Base-by-base conservation (phyloP, 2,888 invertebrate genomes). In the Ophioninae sp. region DNA sequence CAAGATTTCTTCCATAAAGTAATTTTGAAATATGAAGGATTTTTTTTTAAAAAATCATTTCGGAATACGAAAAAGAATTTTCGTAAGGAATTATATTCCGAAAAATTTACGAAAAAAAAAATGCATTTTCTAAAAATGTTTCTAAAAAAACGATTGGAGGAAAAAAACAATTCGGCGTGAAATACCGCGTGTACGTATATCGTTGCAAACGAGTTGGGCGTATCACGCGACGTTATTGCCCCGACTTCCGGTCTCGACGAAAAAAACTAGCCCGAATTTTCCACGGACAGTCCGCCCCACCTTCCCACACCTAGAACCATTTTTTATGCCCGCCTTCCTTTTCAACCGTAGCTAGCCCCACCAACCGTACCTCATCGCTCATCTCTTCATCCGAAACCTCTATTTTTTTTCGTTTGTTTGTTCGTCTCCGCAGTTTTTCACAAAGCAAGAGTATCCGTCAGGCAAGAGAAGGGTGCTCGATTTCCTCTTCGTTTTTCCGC, bases 181-280 rank as follows among this genome's bases (percentile, higher is more conserved):
- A 73, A 73, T 10, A 7, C n/a, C 73, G 41, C 30, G 50, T 75
- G 39, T 64, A 10, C 44, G 21, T 75, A 70, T 82, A 82, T 82
- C 62, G 82, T 82, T 82, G 79, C 82, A 79, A 82, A 82, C 82
- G 69, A 79, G 82, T 82, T 82, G 82, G 82, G 78, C 69, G 79
- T 78, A 82, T 68, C 78, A 64, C 79, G 57, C 39, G 76, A 84
- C 81, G 83, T 81, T 84, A 84, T 81, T 84, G 81, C 83, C 81
- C 78, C 50, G 61, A 74, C 83, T 84, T 84, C 81, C 81, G 83
- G 74, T 84, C 73, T 74, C 69, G 74, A 50, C 82, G 81, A 73
- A 77, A 72, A 44, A 68, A 78, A 61, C 77, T 68, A 61, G 39
- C 72, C 81, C 77, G 75, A 81, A 83, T 79, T 83, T 73, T 76